A percentile compares a stretch with the other conserved stretches of the same genome.
phyloP scores from a whole-genome alignment of 2,113 vertebrate species.

The Sylvia atricapilla region DNA sequence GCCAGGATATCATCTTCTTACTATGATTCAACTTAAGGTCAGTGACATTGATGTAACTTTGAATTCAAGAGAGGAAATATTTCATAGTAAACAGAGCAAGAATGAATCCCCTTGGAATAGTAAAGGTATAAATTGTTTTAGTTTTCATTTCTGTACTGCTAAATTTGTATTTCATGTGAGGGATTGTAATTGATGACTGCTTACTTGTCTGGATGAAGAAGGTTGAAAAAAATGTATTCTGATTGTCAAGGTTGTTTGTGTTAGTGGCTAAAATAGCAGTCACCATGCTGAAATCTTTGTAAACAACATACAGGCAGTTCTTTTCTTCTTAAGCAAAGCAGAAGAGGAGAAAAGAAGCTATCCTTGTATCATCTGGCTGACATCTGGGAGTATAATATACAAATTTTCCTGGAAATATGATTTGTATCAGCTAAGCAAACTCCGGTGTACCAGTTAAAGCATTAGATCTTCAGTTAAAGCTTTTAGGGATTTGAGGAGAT shows the following conservation, averaged over 20 bases:
- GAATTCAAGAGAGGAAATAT: conserved; percentile 71
- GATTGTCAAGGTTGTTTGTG: conserved; percentile 73
- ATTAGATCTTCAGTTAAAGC: conserved; percentile 39
- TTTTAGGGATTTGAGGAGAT: conserved; percentile 49
- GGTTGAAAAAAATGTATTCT: conserved; percentile 62
- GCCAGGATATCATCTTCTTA: conserved; percentile 52
- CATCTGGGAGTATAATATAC: conserved; percentile 18
- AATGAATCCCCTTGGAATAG: conserved; percentile 73
- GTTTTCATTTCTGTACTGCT: conserved; percentile 73
- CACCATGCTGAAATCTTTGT: conserved; percentile 50
- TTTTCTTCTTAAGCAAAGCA: conserved; percentile 59
- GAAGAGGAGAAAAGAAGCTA: conserved; percentile 33
- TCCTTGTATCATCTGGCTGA: conserved; percentile 15
- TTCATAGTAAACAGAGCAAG: conserved; percentile 70
- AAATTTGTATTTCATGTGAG: conserved; percentile 75
- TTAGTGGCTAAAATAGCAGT: conserved; percentile 68
- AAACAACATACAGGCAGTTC: conserved; percentile 43
- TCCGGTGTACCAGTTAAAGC: background rate
- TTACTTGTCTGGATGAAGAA: conserved; percentile 66
- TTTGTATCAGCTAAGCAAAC: conserved; percentile 48
- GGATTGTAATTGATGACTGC: conserved; percentile 72
- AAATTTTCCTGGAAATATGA: conserved; percentile 37
- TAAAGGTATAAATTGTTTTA: conserved; percentile 78
- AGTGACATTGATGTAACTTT: conserved; percentile 75
- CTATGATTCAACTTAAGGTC: conserved; percentile 63